Conservation (phyloP, 2,113 vertebrate genomes). For the Perognathus longimembris region DNA sequence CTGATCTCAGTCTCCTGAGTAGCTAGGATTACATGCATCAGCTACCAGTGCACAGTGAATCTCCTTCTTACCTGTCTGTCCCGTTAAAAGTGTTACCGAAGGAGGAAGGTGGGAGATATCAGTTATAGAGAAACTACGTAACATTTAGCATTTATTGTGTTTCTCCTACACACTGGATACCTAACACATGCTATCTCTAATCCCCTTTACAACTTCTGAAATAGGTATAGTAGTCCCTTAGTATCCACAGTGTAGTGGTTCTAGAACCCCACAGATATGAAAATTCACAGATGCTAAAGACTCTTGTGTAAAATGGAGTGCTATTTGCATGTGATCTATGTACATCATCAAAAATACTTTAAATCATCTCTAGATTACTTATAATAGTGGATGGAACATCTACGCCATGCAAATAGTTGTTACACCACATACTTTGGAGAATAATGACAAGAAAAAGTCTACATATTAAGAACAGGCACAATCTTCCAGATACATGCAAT, state of each 20-base stretch:
- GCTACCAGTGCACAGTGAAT: too few species aligned
- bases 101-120: background rate
- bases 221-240: background rate
- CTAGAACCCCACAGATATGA: background rate
- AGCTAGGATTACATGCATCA: too few species aligned
- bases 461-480: background rate
- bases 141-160: background rate
- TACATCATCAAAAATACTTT: background rate
- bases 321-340: background rate
- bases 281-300: background rate
- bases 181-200: background rate
- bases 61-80: background rate
- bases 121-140: background rate
- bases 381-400: background rate
- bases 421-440: background rate
- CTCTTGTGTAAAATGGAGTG: background rate
- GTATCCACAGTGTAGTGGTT: background rate
- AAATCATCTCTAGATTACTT: background rate
- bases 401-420: background rate
- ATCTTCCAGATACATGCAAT: background rate
- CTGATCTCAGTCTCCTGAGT: too few species aligned
- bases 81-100: background rate
- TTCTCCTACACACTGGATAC: conserved; percentile 5
- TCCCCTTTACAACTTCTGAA: background rate
- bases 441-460: background rate